These are phyloP conservation scores for Drosophila guanche DNA, from an alignment of 1,140 invertebrate species.

Conservation along the genomic window DNA sequence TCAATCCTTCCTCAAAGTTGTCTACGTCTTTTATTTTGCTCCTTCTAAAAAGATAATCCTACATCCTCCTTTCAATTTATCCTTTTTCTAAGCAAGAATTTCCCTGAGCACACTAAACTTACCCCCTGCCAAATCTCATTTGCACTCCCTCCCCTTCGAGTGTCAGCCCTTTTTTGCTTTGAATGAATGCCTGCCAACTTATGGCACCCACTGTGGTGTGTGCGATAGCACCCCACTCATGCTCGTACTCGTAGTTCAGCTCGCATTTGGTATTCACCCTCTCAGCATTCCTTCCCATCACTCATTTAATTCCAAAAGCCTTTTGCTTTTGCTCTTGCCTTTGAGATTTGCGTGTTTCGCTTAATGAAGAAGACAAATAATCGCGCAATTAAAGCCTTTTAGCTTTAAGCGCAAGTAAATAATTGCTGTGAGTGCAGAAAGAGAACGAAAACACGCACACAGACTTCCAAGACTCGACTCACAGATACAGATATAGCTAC, in stretches of 20 bases:
- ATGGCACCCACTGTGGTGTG: slow-evolving; percentile 46
- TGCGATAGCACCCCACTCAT: slow-evolving; percentile 4
- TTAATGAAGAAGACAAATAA: slow-evolving; percentile 83
- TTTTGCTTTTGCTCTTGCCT: slow-evolving; percentile 65
- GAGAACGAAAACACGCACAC: slow-evolving; percentile 48
- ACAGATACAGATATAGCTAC: slow-evolving; percentile 9
- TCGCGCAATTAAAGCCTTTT: slow-evolving; percentile 83
- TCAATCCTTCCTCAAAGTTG: too few species aligned
- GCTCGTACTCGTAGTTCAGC: not conserved
- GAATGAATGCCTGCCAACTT: slow-evolving; percentile 39
- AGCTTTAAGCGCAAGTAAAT: slow-evolving; percentile 82
- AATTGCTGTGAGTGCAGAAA: slow-evolving; percentile 81
- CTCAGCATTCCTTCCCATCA: slow-evolving; percentile 10
- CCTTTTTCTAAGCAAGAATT: too few species aligned
- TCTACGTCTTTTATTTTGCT: too few species aligned
- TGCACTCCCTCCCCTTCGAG: not conserved
- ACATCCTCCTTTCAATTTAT: too few species aligned
- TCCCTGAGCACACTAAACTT: slow-evolving; percentile 8
- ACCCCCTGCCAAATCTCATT: not conserved
- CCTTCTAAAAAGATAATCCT: too few species aligned
- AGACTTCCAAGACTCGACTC: not conserved
- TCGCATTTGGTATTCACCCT: not conserved
- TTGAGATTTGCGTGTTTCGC: slow-evolving; percentile 83
- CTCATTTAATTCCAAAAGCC: slow-evolving; percentile 42
- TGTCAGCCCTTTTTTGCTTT: slow-evolving; percentile 7